Evolutionary conservation across 1,140 invertebrate genomes (phyloP), one percentile per base, ranked within the genome.

Genomic region (Aphelenchoides fujianensis): DNA sequence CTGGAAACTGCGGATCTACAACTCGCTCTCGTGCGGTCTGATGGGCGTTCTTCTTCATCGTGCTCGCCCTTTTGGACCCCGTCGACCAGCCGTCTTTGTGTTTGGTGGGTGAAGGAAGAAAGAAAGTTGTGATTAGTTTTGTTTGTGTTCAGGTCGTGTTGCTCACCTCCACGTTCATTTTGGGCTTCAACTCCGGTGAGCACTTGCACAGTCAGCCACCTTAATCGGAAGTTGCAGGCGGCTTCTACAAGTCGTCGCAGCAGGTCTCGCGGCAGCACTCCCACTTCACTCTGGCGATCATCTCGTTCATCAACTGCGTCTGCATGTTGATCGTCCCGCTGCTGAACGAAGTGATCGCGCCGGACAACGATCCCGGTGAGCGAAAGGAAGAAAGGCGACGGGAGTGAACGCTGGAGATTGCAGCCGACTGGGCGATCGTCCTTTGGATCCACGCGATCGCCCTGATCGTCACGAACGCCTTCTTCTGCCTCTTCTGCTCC

Each of bases 241-340:
- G 76, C 32, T 78, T 78, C 55, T 78, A 80, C 75, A 78, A 78
- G 68, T 71, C 63, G 28, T 77, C 78, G 12, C 76, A 78, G 31
- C 68, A 74, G 74, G 78, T 83, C 34, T 82, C 82, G 19, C 75
- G 82, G n/a, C 81, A 83, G 48, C 79, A 84, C 62, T 71, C 52
- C 27, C 81, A 83, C 62, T 83, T 83, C 37, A 84, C 82, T 1
- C 61, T 83, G 67, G 81, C 82, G 37, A 82, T 78, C 55, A 82
- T 84, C 27, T 78, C 81, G 36, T 77, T 83, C 59, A 48, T 83
- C 9, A 75, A 83, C 32, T 83, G 81, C 52, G 76, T 83, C 32
- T 83, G 82, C 48, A 83, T 83, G 81, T 72, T 83, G 16, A 31
- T 83, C 28, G 77, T 79, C 12, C 73, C 74, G 52, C 59, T 75